Base-by-base conservation (phyloP, 2,888 invertebrate species). In the Mimachlamys varia region DNA sequence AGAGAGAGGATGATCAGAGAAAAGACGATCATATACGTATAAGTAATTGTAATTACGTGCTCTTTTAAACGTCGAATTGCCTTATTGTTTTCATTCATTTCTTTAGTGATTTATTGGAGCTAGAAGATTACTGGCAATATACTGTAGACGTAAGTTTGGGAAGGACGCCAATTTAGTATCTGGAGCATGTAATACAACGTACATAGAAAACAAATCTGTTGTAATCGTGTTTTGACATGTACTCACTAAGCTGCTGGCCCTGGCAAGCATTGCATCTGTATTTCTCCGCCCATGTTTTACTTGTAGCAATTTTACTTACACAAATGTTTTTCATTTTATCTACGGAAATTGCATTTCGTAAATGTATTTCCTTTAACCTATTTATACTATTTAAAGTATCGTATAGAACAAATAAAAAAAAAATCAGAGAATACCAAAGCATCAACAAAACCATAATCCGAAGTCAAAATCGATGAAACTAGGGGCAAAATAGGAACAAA, bases 91-190 rank as follows among this genome's bases (percentile, higher is more conserved):
- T 27, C 33, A 12, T 33, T 76, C 33, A 2, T 33, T 76, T 76
- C 76, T 76, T 76, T 7, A 27, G 76, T 76, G 76, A 76, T 76
- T 76, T 76, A 76, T 76, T 7, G 7, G 76, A 33, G 33, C 76
- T 33, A 76, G 76, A 33, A 27, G 27, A 33, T 76, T 10, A 76
- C 76, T 7, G 27, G 17, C 76, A 76, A 76, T 76, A 33, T 33
- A 76, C 33, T 76, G 76, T 27, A 76, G 76, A 76, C 76, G 58
- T 76, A 33, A 76, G 76, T 27, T 76, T 76, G 76, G 76, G 76
- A 33, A 76, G 33, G 22, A 76, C 27, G 76, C 76, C 76, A 76
- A 22, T 27, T 27, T 10, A 5, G 0, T 76, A 15, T 76, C 76
- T 76, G 1, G 27, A 22, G 12, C 76, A 76, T 33, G 13, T 10